Conservation (phyloP, 1,140 invertebrate species). For the Camponotus floridanus region DNA sequence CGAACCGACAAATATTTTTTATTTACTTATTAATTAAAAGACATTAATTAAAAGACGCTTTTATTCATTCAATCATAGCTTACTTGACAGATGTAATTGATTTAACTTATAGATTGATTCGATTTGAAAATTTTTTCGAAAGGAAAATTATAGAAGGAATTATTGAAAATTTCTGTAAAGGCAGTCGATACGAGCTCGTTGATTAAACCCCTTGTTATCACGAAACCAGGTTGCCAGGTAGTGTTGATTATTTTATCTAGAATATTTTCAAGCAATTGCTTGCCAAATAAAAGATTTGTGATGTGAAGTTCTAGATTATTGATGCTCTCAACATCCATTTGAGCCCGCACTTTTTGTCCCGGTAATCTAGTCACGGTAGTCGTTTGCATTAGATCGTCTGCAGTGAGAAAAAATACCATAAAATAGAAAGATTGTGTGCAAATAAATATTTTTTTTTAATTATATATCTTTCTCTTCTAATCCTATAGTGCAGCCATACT, state of each 20-base stretch:
- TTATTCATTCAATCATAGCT: background rate
- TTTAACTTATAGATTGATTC: constrained; percentile 50
- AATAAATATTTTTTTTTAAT: background rate
- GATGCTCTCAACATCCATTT: constrained; percentile 91
- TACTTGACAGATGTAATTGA: background rate
- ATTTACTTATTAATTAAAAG: background rate
- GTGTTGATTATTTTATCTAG: constrained; percentile 90
- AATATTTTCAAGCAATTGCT: constrained; percentile 88
- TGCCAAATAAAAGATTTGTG: constrained; percentile 90
- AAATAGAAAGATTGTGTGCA: background rate
- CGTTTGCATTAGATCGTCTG: constrained; percentile 88
- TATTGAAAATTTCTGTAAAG: constrained; percentile 93
- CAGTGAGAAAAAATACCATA: constrained; percentile 42
- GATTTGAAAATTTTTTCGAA: constrained; percentile 88
- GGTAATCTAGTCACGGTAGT: constrained; percentile 89
- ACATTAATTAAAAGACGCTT: background rate
- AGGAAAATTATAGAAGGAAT: constrained; percentile 90
- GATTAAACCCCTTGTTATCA: constrained; percentile 90
- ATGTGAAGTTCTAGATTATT: constrained; percentile 92
- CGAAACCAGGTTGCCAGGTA: constrained; percentile 92
- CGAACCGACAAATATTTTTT: background rate
- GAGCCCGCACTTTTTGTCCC: constrained; percentile 87
- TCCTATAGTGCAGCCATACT: background rate
- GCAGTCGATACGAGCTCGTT: constrained; percentile 93
- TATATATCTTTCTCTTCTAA: background rate